Base-by-base conservation (phyloP, 2,888 invertebrate genomes). In the Digitonthophagus gazella region DNA sequence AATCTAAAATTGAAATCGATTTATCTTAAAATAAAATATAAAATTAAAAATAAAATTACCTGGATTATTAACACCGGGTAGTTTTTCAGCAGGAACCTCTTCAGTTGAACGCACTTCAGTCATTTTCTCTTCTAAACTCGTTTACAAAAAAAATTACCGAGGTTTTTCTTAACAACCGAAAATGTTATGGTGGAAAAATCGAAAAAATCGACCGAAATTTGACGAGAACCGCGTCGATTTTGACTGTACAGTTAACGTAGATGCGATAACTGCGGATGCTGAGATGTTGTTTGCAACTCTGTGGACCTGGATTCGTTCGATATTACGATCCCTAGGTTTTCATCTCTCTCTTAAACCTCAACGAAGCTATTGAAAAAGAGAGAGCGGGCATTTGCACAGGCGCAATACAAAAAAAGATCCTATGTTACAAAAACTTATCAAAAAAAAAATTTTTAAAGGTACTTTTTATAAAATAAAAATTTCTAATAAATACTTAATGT, bases 21-120 rank as follows among this genome's bases (percentile, higher is more conserved):
- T 44, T 44, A 44, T 44, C 28, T 44, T 44, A 8, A 44, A 44
- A 8, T 44, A 44, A 44, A 44, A 22, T 6, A 6, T 22, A 22
- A 44, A 44, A 44, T 44, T 1, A 11, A 44, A 44, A 44, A 44
- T 44, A 8, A 44, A 44, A 8, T 44, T 44, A 69, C 69, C 69
- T 69, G 67, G 66, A 64, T 69, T 69, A 54, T 66, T 56, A 55
- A 57, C 63, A n/a, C 64, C 67, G 78, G 81, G 94, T 96, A 65
- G 67, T 65, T 74, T 75, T 64, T 74, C 75, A 67, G 73, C 70
- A 69, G 73, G 67, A 70, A 71, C 72, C 67, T 71, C 72, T 58
- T 75, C 75, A 67, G 74, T 76, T 15, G 72, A 74, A 61, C 73
- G 74, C 70, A 77, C 72, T 65, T 77, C 77, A 64, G 77, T 76